Evolutionary conservation across 2,888 invertebrate genomes (phyloP), one percentile per base, ranked within the genome.

Genomic region (Noctua janthe): DNA sequence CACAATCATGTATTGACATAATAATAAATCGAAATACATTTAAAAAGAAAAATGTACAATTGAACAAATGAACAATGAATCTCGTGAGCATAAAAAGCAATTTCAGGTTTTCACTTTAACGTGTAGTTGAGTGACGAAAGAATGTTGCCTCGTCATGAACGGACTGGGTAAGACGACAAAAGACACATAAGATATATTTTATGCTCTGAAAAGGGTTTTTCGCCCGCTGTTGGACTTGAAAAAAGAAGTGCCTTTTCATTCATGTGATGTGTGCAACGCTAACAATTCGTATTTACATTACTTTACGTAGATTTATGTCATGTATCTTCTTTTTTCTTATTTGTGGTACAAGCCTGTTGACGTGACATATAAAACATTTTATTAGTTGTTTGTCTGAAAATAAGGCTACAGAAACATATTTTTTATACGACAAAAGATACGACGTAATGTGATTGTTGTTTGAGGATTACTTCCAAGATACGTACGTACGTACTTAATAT

Each of bases 51-150:
- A 73, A 56, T 47, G 17, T 20, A 66, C 8, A 49, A 56, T 23
- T 70, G 4, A 62, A 66, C 8, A 49, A 56, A 17, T 70, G 4
- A 62, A 69, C 59, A 76, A 59, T 54, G 6, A 62, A 54, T 59
- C 4, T 11, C 6, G 11, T 15, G 1, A 20, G 11, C 35, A 29
- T 17, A 72, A 73, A 82, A 73, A 59, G 17, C 17, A 59, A 78
- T 82, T 70, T 64, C 49, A 76, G 47, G n/a, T 69, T 81, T 74
- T 51, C 39, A 43, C 29, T 59, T 15, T 39, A 35, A 62, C n/a
- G 17, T 78, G 15, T 20, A 17, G 39, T 64, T 79, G 56, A 59
- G 43, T 56, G 59, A 59, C 74, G 59, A 74, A 51, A 73, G 23
- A 72, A 51, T 73, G 4, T 69, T 62, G n/a, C 20, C 11, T 29